These are phyloP conservation scores for Timandra comae DNA, from an alignment of 2,888 invertebrate genomes.

Conservation along the genomic window DNA sequence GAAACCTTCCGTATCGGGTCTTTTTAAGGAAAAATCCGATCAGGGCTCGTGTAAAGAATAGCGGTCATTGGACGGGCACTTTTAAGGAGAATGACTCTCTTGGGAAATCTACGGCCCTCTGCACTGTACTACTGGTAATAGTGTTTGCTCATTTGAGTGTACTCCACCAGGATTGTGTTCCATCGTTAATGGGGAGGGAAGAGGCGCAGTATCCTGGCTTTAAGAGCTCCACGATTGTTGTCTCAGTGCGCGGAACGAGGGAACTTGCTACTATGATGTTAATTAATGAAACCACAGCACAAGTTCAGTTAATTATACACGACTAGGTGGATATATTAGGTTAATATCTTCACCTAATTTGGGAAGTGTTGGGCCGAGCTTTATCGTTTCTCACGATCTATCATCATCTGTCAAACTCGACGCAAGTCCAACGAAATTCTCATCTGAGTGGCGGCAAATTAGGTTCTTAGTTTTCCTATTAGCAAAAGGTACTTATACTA, in stretches of 20 bases:
- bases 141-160: conserved; percentile 74
- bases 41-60: conserved; percentile 39
- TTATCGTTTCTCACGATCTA: conserved; percentile 30
- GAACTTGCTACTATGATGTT: not conserved
- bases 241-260: conserved; percentile 1
- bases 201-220: conserved; percentile 15
- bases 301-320: conserved; percentile 1
- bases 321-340: not conserved
- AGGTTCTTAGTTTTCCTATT: too few species aligned
- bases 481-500: too few species aligned
- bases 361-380: conserved; percentile 11
- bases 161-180: conserved; percentile 56
- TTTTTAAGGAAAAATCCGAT: conserved; percentile 35
- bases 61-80: conserved; percentile 62
- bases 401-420: conserved; percentile 43
- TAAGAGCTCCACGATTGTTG: conserved; percentile 22
- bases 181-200: conserved; percentile 39
- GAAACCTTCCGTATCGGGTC: conserved; percentile 14
- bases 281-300: conserved; percentile 1
- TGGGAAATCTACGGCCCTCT: conserved; percentile 68
- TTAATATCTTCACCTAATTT: conserved; percentile 22
- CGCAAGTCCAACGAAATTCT: conserved; percentile 26
- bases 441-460: conserved; percentile 10
- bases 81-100: conserved; percentile 63
- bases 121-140: conserved; percentile 55